Base-by-base conservation (phyloP, 2,113 vertebrate genomes). In the Ibidorhyncha struthersii region DNA sequence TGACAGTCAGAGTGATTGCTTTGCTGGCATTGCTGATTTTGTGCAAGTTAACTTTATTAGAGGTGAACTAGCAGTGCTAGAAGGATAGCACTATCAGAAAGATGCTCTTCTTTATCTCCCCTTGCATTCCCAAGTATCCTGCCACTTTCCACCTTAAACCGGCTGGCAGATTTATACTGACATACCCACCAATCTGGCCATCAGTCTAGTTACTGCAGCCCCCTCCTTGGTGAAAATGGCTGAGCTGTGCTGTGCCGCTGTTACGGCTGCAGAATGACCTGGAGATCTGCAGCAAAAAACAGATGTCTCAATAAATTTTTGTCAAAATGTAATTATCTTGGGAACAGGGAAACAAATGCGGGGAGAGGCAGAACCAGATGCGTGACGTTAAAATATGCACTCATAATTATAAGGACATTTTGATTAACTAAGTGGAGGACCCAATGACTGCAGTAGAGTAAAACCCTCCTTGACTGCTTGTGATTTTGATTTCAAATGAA, bases 291-390 rank as follows among this genome's bases (percentile, higher is more conserved):
- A 97, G 97, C 79, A 88, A 97, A 98, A 98, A 98, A 6, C 97
- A 98, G 97, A 98, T 98, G 97, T 97, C 97, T 97, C 95, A 97
- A 98, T 98, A 98, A 96, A 96, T 98, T 98, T 98, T 98, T 98
- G 97, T 98, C 97, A 98, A 97, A 98, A 98, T 84, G 38, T 93
- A 97, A 98, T 98, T 98, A 98, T 95, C 97, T 96, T 90, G 93
- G 97, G 97, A 98, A 83, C 92, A 96, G 80, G 95, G 82, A 98
- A 97, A 96, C 97, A 97, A 98, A 95, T 95, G 90, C 88, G 78
- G 92, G 86, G 82, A 97, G 90, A 97, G 86, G 91, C 77, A 96
- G 91, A 96, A 97, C 87, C 97, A 98, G 97, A 98, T 97, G 97
- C 89, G 86, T 97, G 82, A 93, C 17, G 78, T 96, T 97, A 97